Evolutionary conservation across 1,140 invertebrate species (phyloP).

Genomic region (Drosophila leontia): DNA sequence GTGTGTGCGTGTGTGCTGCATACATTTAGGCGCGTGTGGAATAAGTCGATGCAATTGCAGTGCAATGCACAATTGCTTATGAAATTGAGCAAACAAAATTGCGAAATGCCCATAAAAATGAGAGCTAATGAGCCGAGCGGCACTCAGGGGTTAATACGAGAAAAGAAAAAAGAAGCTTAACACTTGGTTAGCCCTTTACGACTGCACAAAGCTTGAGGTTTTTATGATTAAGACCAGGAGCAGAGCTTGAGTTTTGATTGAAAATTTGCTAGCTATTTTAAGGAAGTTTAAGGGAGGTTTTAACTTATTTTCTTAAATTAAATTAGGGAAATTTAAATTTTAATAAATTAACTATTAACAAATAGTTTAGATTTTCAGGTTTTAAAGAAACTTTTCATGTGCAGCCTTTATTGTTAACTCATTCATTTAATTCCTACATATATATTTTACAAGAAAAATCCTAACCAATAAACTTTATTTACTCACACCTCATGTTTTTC

Average conservation of each 20-base stretch:
- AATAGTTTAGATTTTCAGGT: background rate
- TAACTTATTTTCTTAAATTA: background rate
- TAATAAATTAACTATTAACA: background rate
- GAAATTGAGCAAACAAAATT: slow-evolving; percentile 81
- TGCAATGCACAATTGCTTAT: slow-evolving; percentile 76
- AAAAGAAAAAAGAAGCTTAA: background rate
- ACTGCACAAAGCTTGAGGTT: background rate
- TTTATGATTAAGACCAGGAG: background rate
- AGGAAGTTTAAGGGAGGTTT: background rate
- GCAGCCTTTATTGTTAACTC: too few species aligned
- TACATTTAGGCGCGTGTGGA: slow-evolving; percentile 56
- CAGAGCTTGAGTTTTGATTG: background rate
- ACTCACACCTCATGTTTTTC: background rate
- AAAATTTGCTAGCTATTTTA: background rate
- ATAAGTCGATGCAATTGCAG: slow-evolving; percentile 32
- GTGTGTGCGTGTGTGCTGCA: slow-evolving; percentile 37
- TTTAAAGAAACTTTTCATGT: background rate
- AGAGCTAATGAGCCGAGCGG: slow-evolving; percentile 64
- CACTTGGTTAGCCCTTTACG: background rate
- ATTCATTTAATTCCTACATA: background rate
- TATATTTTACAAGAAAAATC: background rate
- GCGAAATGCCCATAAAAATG: slow-evolving; percentile 62
- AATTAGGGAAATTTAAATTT: background rate
- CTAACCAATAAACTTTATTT: background rate
- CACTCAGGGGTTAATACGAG: slow-evolving; percentile 34